Conservation (phyloP, 2,888 invertebrate species). For the Platynereis dumerilii region DNA sequence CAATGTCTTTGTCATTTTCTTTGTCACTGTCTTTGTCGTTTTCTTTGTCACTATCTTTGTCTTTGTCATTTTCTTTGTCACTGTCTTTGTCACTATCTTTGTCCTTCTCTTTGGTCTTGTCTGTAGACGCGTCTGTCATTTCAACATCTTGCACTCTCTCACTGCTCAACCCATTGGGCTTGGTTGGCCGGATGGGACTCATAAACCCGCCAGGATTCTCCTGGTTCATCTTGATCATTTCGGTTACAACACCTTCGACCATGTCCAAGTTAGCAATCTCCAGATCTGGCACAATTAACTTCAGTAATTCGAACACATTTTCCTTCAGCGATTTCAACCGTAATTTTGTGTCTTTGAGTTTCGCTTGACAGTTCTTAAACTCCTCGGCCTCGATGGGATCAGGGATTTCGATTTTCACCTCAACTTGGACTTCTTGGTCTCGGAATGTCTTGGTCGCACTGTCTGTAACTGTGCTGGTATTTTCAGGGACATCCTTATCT, state of each 20-base stretch:
- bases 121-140: too few relatives aligned
- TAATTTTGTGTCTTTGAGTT: conserved; percentile 11
- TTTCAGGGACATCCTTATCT: not conserved
- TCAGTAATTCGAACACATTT: conserved; percentile 14
- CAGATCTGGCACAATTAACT: conserved; percentile 20
- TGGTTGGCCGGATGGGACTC: too few relatives aligned
- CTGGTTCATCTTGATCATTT: conserved; percentile 20
- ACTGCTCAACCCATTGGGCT: too few relatives aligned
- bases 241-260: conserved; percentile 17
- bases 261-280: conserved; percentile 8
- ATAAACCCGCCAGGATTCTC: not conserved
- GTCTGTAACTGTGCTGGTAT: not conserved
- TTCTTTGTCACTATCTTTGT: not conserved
- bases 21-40: not conserved
- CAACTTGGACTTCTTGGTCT: conserved; percentile 2
- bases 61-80: not conserved
- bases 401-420: not conserved
- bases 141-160: too few relatives aligned
- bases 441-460: not conserved
- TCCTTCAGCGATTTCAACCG: not conserved
- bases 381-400: not conserved
- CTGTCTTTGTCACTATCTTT: not conserved
- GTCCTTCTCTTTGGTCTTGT: not conserved
- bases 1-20: too few relatives aligned
- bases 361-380: not conserved